phyloP scores from a whole-genome alignment of 2,113 vertebrate genomes.

The Empidonax traillii region DNA sequence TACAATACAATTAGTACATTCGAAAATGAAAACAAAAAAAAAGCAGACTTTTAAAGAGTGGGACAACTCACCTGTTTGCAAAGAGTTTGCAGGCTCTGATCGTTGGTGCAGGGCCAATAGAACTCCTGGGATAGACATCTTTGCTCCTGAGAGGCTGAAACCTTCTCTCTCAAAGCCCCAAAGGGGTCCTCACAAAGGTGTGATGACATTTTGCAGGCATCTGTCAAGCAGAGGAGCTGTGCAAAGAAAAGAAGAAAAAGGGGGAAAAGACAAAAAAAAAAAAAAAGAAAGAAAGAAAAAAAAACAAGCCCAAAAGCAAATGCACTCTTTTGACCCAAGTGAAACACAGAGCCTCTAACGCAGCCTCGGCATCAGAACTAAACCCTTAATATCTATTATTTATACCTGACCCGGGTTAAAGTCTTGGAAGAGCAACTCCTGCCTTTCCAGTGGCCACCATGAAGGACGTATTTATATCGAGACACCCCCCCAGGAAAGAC shows the following conservation, averaged over 20 bases:
- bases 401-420: conserved; percentile 80
- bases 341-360: conserved; percentile 57
- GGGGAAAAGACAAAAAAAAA: neutral
- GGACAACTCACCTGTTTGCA: conserved; percentile 79
- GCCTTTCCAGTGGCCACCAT: conserved; percentile 81
- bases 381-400: conserved; percentile 79
- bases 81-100: conserved; percentile 70
- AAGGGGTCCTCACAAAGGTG: conserved; percentile 70
- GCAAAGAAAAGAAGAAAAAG: conserved; percentile 5
- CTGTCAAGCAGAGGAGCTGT: conserved; percentile 73
- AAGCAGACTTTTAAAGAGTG: conserved; percentile 60
- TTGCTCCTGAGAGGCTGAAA: conserved; percentile 76
- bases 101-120: conserved; percentile 67
- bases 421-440: conserved; percentile 74
- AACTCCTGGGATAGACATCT: conserved; percentile 70
- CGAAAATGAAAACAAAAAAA: conserved; percentile 41
- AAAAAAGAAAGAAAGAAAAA: neutral
- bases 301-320: conserved; percentile 42
- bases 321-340: conserved; percentile 63
- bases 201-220: conserved; percentile 77
- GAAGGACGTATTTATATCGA: conserved; percentile 79
- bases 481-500: conserved; percentile 80
- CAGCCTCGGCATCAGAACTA: conserved; percentile 54
- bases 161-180: conserved; percentile 75
- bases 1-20: conserved; percentile 36